Evolutionary conservation across 2,888 invertebrate species (phyloP).

Genomic region (Clitarchus hookeri): DNA sequence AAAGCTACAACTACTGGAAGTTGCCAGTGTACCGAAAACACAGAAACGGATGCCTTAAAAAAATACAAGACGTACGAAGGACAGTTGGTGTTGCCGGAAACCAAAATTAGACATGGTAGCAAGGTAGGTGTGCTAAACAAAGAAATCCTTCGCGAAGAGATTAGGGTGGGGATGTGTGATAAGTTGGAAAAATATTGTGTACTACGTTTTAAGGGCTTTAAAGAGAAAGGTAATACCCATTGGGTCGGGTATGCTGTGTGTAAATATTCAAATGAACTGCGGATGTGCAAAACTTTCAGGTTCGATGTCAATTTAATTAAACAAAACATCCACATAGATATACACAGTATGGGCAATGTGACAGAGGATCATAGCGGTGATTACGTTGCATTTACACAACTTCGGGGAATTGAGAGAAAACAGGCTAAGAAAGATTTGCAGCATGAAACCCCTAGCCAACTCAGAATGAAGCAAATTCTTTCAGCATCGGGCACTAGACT

Average conservation of each 20-base stretch:
- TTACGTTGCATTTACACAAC: background rate
- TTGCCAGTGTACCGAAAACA: background rate
- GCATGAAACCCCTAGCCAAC: background rate
- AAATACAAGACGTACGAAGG: background rate
- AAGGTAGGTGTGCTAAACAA: background rate
- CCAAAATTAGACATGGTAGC: background rate
- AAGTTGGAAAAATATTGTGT: background rate
- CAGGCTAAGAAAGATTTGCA: background rate
- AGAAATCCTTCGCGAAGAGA: background rate
- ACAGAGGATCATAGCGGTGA: background rate
- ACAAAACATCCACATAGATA: background rate
- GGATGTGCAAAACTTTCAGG: background rate
- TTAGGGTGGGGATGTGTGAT: background rate
- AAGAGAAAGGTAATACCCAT: background rate
- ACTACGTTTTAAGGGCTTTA: background rate
- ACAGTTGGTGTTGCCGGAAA: background rate
- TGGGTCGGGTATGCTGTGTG: background rate
- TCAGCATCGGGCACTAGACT: background rate
- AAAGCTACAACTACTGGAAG: background rate
- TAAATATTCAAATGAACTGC: background rate
- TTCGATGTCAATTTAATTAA: background rate
- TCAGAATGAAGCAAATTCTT: background rate
- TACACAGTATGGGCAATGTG: background rate
- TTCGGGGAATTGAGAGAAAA: background rate
- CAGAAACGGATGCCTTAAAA: background rate